Conservation (phyloP, 2,888 invertebrate species). For the Mesopsocus fuscifrons region DNA sequence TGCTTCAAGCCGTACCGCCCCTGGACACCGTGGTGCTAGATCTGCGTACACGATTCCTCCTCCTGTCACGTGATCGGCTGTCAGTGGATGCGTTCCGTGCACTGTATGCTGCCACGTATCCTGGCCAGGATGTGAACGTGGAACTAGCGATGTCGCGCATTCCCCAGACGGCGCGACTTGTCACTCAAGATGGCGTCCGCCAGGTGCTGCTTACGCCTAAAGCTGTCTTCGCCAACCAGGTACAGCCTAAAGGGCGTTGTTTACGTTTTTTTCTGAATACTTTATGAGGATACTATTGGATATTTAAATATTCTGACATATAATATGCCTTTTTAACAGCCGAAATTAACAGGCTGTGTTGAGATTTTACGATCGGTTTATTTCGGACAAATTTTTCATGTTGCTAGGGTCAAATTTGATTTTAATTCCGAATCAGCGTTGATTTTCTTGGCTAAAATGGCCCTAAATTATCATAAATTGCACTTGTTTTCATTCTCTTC, state of each 20-base stretch:
- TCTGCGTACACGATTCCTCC: background rate
- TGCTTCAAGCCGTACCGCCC: background rate
- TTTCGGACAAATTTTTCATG: background rate
- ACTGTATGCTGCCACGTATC: background rate
- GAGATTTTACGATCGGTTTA: too few species aligned
- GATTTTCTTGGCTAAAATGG: too few species aligned
- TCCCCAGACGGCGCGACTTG: slow-evolving; percentile 18
- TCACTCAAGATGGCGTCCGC: slow-evolving; percentile 20
- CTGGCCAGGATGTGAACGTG: background rate
- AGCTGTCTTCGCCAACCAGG: slow-evolving; percentile 27
- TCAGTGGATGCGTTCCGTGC: background rate
- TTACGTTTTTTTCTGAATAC: too few species aligned
- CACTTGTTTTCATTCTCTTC: too few species aligned
- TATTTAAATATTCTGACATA: too few species aligned
- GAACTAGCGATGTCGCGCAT: background rate
- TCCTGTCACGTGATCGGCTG: background rate
- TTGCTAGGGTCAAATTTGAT: background rate
- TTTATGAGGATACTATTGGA: too few species aligned
- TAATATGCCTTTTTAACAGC: too few species aligned
- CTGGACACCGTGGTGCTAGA: background rate
- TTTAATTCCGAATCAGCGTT: too few species aligned
- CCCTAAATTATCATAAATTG: too few species aligned
- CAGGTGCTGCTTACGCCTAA: slow-evolving; percentile 26
- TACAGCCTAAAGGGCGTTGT: background rate
- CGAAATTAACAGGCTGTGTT: too few species aligned